Evolutionary conservation across 64 coral and sea anemone species (phyloP).

Genomic region (Montipora capricornis): DNA sequence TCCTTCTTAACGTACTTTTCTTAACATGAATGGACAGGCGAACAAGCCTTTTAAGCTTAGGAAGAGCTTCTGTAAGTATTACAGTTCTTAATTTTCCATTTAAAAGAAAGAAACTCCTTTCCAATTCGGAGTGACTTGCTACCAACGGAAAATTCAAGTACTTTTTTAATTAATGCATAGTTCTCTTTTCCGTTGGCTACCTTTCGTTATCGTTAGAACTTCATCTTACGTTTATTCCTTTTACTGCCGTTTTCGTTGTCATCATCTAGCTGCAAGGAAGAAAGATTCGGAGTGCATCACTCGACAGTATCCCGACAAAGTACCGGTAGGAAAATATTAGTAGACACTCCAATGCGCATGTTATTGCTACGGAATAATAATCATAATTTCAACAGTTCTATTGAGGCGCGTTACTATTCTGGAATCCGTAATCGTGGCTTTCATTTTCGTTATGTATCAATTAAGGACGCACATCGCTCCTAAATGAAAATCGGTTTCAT

Average conservation of each 20-base stretch:
- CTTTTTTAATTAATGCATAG: not conserved
- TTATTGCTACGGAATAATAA: not conserved
- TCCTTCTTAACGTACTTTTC: not conserved
- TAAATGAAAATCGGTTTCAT: not conserved
- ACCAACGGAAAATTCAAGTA: not conserved
- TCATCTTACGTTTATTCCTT: not conserved
- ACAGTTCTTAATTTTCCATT: not conserved
- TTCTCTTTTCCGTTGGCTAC: not conserved
- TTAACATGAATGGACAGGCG: conserved; percentile 70
- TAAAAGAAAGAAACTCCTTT: not conserved
- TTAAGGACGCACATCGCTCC: not conserved
- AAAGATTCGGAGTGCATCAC: conserved; percentile 92
- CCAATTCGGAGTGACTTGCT: not conserved
- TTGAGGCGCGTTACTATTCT: not conserved
- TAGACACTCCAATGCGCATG: not conserved
- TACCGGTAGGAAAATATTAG: conserved; percentile 79
- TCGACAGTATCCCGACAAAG: conserved; percentile 98
- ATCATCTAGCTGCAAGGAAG: conserved; percentile 83
- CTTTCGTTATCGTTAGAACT: not conserved
- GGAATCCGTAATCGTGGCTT: no score
- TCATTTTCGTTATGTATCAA: not conserved
- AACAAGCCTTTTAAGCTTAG: conserved; percentile 84
- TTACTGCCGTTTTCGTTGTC: not conserved
- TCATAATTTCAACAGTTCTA: not conserved
- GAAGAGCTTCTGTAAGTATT: conserved; percentile 94